Evolutionary conservation across 2,888 invertebrate species (phyloP).

Genomic region (Phragmatobia fuliginosa): DNA sequence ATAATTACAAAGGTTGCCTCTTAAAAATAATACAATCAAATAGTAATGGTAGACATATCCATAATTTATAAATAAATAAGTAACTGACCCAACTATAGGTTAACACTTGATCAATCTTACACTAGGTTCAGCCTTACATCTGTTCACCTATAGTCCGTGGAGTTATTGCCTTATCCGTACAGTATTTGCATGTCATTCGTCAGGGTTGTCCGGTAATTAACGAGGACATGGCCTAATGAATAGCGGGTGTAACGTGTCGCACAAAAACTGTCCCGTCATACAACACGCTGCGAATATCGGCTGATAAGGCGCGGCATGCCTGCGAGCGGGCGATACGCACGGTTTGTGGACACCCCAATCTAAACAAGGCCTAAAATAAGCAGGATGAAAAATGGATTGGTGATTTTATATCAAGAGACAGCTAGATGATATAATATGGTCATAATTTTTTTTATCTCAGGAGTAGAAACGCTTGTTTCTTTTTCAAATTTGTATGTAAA

Average conservation of each 20-base stretch:
- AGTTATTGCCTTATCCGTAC: slow-evolving; percentile 47
- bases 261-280: slow-evolving; percentile 80
- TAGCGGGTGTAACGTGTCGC: slow-evolving; percentile 76
- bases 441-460: background rate
- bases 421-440: background rate
- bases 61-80: too few relatives aligned
- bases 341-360: slow-evolving; percentile 23
- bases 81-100: too few relatives aligned
- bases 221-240: slow-evolving; percentile 81
- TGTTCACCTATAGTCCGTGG: background rate
- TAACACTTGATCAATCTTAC: background rate
- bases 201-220: slow-evolving; percentile 80
- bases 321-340: slow-evolving; percentile 37
- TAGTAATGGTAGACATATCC: too few relatives aligned
- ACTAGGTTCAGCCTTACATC: background rate
- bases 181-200: slow-evolving; percentile 70
- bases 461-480: background rate
- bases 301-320: slow-evolving; percentile 32
- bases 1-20: too few relatives aligned
- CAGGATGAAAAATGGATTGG: slow-evolving; percentile 27
- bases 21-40: too few relatives aligned
- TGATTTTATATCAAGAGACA: slow-evolving; percentile 17
- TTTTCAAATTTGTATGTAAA: too few relatives aligned
- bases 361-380: slow-evolving; percentile 23
- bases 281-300: slow-evolving; percentile 62